Percentiles rank a stretch among this genome's conserved stretches.
These are phyloP conservation scores for Drosophila mimetica DNA, from an alignment of 2,888 invertebrate species.

Conservation along the genomic window DNA sequence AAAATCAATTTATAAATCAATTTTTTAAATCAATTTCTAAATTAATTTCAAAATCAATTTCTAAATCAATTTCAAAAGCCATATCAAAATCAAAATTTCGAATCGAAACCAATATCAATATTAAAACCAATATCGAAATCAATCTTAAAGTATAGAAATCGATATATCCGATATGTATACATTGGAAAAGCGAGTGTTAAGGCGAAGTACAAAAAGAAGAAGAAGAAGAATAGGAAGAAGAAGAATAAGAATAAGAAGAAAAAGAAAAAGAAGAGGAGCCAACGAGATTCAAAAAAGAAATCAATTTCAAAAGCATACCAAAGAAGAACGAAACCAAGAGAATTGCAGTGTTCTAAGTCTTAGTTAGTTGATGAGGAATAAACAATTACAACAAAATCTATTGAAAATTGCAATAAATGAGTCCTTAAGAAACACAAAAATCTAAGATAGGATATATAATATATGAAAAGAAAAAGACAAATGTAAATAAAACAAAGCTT, in stretches of 20 bases:
- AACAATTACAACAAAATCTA: slow-evolving; percentile 32
- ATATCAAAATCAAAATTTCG: no score
- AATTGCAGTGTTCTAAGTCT: background rate
- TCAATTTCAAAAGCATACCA: slow-evolving; percentile 4
- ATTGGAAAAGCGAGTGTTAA: slow-evolving; percentile 3
- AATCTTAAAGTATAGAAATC: no score
- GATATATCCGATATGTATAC: slow-evolving; percentile 62
- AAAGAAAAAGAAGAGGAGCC: slow-evolving; percentile 5
- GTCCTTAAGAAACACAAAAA: background rate
- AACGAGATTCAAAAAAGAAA: background rate
- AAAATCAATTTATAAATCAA: no score
- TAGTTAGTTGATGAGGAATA: slow-evolving; percentile 12
- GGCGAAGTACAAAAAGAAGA: slow-evolving; percentile 5
- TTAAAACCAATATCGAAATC: no score
- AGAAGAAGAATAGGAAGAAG: background rate
- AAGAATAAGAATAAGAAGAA: slow-evolving; percentile 1
- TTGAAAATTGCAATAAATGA: slow-evolving; percentile 30
- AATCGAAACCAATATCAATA: no score
- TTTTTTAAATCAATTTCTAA: no score
- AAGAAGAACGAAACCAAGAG: background rate
- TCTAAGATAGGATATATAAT: background rate
- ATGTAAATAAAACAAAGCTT: slow-evolving; percentile 11
- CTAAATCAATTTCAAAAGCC: no score
- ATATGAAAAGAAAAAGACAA: slow-evolving; percentile 5
- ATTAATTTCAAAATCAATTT: no score